A percentile compares a stretch with the other conserved stretches of the same genome.
These are phyloP conservation scores for Chionoecetes opilio DNA, from an alignment of 1,140 invertebrate species.

Conservation along the genomic window DNA sequence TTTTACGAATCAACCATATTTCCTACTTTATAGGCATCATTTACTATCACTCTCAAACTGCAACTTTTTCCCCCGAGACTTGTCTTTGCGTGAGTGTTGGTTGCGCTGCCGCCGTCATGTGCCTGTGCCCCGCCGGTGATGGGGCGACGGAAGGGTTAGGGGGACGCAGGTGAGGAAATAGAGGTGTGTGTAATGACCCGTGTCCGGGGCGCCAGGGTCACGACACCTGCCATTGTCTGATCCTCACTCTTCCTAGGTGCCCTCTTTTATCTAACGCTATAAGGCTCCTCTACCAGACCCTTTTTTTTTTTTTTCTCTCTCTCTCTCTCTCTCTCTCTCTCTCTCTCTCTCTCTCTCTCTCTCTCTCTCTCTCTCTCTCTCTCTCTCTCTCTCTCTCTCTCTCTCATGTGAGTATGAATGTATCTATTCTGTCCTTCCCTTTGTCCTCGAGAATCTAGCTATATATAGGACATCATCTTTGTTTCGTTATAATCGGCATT, in stretches of 20 bases:
- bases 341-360: background rate
- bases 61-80: background rate
- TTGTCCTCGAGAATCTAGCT: too few relatives aligned
- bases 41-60: background rate
- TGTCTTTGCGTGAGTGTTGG: background rate
- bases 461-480: too few relatives aligned
- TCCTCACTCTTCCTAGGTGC: background rate
- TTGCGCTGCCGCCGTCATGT: background rate
- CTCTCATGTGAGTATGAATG: background rate
- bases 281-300: background rate
- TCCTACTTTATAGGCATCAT: background rate
- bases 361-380: constrained; percentile 21
- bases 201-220: background rate
- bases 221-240: constrained; percentile 35
- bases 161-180: constrained; percentile 42
- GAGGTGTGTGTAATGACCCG: constrained; percentile 34
- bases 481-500: too few relatives aligned
- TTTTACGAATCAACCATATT: background rate
- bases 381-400: background rate
- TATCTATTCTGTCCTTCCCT: too few relatives aligned
- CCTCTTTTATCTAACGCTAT: background rate
- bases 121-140: background rate
- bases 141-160: background rate
- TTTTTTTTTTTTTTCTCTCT: background rate
- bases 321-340: constrained; percentile 13